These are phyloP conservation scores for Gari tellinella DNA, from an alignment of 2,888 invertebrate genomes.

Conservation along the genomic window DNA sequence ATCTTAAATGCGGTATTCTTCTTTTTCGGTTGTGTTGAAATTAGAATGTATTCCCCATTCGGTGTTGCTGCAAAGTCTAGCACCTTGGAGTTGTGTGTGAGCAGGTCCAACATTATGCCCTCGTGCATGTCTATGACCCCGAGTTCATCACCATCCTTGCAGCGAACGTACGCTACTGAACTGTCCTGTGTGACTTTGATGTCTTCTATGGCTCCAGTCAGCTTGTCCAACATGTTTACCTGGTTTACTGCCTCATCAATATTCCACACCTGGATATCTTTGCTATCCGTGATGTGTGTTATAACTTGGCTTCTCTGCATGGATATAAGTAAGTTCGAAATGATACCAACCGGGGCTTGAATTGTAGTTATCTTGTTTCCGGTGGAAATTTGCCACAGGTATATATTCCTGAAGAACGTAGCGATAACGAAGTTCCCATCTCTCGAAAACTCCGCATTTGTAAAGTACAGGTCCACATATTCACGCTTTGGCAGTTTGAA, in stretches of 20 bases:
- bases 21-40: slow-evolving; percentile 70
- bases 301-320: slow-evolving; percentile 73
- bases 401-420: slow-evolving; percentile 82
- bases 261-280: slow-evolving; percentile 80
- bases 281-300: slow-evolving; percentile 70
- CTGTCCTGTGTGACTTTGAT: slow-evolving; percentile 74
- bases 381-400: slow-evolving; percentile 79
- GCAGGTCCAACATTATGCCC: slow-evolving; percentile 80
- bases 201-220: slow-evolving; percentile 78
- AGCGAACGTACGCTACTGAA: slow-evolving; percentile 74
- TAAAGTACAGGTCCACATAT: slow-evolving; percentile 73
- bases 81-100: slow-evolving; percentile 81
- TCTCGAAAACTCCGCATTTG: slow-evolving; percentile 78
- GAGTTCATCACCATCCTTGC: slow-evolving; percentile 80
- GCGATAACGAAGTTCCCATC: slow-evolving; percentile 80
- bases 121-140: slow-evolving; percentile 81
- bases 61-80: slow-evolving; percentile 76
- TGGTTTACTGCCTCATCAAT: slow-evolving; percentile 77
- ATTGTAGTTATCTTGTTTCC: slow-evolving; percentile 72
- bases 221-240: slow-evolving; percentile 76
- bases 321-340: slow-evolving; percentile 75
- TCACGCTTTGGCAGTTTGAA: slow-evolving; percentile 80
- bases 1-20: slow-evolving; percentile 75
- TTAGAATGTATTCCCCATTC: slow-evolving; percentile 78
- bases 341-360: slow-evolving; percentile 81